A percentile compares a stretch with the other conserved stretches of the same genome.
Conservation (phyloP, 2,797 vertebrate genomes). For the Ammospiza maritima region DNA sequence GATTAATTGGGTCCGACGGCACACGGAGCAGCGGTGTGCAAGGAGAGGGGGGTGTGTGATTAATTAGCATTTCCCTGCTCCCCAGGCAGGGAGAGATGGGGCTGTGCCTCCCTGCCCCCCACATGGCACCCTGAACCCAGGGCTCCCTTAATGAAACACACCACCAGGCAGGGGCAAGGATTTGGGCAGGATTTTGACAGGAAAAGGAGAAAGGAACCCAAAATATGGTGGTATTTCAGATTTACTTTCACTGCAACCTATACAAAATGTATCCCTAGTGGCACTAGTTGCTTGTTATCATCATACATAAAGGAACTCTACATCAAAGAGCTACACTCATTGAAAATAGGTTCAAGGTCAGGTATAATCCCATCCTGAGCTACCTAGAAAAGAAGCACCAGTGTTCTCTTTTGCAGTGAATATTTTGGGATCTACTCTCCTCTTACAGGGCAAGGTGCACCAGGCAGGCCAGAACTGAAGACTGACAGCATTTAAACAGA, state of each 20-base stretch:
- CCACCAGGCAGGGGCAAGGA: conserved; percentile 2
- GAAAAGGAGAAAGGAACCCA: conserved; percentile 43
- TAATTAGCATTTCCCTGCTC: conserved; percentile 47
- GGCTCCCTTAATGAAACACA: conserved; percentile 69
- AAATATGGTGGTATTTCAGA: conserved; percentile 48
- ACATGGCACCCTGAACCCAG: neutral
- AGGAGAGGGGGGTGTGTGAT: neutral
- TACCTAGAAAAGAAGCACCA: neutral
- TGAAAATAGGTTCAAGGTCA: conserved; percentile 29
- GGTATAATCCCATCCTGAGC: neutral
- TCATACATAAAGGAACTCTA: neutral
- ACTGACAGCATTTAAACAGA: neutral
- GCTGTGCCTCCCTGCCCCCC: neutral
- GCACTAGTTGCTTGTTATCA: conserved; percentile 23
- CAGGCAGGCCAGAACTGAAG: neutral
- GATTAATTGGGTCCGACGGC: conserved; percentile 28
- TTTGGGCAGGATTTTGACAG: conserved; percentile 56
- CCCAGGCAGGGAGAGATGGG: neutral
- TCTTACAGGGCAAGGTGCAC: neutral
- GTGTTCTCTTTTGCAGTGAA: neutral
- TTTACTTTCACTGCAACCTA: conserved; percentile 48
- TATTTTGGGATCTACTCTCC: neutral
- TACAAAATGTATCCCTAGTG: conserved; percentile 21
- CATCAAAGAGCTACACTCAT: neutral
- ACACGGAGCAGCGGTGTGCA: neutral